phyloP scores from a whole-genome alignment of 2,113 vertebrate species.

The Datnioides undecimradiatus region DNA sequence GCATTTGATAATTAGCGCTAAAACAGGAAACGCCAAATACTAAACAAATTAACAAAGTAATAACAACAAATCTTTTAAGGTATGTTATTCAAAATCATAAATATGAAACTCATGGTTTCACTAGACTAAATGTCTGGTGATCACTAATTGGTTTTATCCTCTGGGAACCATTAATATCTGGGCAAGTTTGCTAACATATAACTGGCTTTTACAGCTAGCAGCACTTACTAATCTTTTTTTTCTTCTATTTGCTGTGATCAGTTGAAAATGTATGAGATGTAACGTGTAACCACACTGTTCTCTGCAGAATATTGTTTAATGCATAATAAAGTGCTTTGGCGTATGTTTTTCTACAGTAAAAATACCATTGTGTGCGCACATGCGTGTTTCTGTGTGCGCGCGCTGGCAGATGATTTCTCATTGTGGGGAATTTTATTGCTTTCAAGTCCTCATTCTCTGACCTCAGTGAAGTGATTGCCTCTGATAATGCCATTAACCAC shows the following conservation, averaged over 20 bases:
- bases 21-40: no score
- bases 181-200: no score
- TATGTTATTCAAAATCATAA: neutral
- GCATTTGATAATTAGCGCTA: no score
- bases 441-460: constrained; percentile 66
- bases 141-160: neutral
- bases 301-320: neutral
- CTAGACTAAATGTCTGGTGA: neutral
- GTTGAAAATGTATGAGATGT: neutral
- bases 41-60: neutral
- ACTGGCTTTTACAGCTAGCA: no score
- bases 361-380: constrained; percentile 7
- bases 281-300: neutral
- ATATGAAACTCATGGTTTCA: neutral
- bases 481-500: constrained; percentile 74
- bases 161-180: neutral
- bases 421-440: constrained; percentile 59
- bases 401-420: constrained; percentile 51
- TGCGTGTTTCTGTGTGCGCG: constrained; percentile 10
- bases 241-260: neutral
- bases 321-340: constrained; percentile 3
- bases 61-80: neutral
- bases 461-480: constrained; percentile 68
- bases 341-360: constrained; percentile 1
- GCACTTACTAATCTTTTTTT: neutral